Evolutionary conservation across 2,797 vertebrate genomes (phyloP).

Genomic region (Onychomys arenicola): DNA sequence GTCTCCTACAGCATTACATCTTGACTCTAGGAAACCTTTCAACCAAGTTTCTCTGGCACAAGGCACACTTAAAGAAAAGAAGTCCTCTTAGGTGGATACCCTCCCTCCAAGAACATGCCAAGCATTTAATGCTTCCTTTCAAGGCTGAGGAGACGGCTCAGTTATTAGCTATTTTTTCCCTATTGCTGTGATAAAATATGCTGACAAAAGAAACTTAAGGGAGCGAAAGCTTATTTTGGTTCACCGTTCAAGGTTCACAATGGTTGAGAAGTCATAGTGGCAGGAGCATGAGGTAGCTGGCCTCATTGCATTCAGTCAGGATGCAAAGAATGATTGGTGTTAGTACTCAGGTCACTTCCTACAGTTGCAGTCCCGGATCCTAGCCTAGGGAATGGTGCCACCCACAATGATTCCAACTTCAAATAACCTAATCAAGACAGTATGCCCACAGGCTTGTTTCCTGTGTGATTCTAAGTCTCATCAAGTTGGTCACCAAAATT

Average conservation of each 20-base stretch:
- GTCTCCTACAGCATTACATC: neutral
- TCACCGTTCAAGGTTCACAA: neutral
- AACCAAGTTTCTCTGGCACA: neutral
- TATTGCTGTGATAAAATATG: neutral
- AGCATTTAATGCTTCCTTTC: neutral
- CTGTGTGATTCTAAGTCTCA: neutral
- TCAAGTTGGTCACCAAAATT: neutral
- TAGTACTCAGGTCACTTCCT: neutral
- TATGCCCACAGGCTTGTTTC: neutral
- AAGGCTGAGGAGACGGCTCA: neutral
- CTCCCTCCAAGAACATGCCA: neutral
- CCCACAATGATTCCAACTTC: neutral
- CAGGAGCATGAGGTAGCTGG: neutral
- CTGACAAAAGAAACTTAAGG: neutral
- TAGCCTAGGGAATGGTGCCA: neutral
- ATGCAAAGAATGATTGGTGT: neutral
- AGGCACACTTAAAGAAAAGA: constrained; percentile 32
- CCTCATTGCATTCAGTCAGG: neutral
- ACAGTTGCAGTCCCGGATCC: neutral
- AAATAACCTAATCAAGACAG: neutral
- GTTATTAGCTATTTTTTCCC: neutral
- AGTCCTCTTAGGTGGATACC: neutral
- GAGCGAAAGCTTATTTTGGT: neutral
- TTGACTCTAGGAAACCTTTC: neutral
- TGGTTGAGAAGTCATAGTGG: neutral